A percentile compares a stretch with the other conserved stretches of the same genome.
Evolutionary conservation across 2,888 invertebrate species (phyloP).

Genomic region (Ceratothoa steindachneri): DNA sequence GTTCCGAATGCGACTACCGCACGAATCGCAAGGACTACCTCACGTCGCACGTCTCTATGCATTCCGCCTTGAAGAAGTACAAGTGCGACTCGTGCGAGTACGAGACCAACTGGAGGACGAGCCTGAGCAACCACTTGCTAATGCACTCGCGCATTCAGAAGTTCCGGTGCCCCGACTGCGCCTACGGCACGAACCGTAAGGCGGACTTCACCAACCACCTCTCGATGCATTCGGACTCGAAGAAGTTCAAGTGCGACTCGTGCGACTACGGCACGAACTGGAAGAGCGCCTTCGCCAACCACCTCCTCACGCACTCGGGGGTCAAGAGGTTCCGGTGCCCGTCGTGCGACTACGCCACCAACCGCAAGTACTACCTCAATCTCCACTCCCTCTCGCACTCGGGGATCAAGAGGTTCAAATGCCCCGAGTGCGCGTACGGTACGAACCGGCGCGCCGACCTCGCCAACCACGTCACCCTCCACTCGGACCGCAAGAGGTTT

Average conservation of each 20-base stretch:
- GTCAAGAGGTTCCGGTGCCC: neutral
- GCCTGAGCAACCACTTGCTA: neutral
- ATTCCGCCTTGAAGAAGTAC: neutral
- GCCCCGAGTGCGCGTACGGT: too few species aligned
- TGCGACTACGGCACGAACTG: neutral
- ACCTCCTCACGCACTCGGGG: neutral
- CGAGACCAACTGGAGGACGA: neutral
- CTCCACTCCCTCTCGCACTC: too few species aligned
- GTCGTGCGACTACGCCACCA: neutral
- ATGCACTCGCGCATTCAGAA: neutral
- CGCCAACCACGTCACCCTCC: too few species aligned
- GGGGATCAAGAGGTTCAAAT: too few species aligned
- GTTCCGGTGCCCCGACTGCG: neutral
- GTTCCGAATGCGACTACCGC: neutral
- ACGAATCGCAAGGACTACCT: neutral
- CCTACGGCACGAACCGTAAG: neutral
- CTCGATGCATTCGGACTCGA: neutral
- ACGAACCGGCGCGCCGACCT: too few species aligned
- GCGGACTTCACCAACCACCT: neutral
- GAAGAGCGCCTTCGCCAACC: neutral
- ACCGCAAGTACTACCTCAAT: too few species aligned
- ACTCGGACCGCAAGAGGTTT: too few species aligned
- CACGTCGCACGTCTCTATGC: neutral
- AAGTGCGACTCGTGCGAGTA: neutral
- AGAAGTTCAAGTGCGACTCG: neutral